A percentile compares a stretch with the other conserved stretches of the same genome.
phyloP scores from a whole-genome alignment of 2,888 invertebrate genomes.

The Amorpha juglandis region DNA sequence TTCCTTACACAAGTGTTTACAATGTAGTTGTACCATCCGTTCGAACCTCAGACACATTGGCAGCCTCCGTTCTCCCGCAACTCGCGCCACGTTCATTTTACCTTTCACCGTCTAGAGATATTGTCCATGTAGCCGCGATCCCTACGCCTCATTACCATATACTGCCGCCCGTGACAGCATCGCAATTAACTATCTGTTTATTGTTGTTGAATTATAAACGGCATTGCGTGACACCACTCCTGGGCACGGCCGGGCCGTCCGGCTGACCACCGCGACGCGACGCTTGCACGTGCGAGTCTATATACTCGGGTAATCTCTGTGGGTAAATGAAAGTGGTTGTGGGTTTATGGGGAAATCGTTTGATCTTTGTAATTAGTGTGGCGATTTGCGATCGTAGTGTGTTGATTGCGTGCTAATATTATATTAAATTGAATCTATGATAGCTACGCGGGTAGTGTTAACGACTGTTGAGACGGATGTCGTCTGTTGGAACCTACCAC shows the following conservation, averaged over 20 bases:
- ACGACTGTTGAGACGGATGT: too few relatives aligned
- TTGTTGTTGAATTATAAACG: constrained; percentile 83
- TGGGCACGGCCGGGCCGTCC: constrained; percentile 40
- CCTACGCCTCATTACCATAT: constrained; percentile 83
- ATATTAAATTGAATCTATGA: background rate
- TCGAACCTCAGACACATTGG: background rate
- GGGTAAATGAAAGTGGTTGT: constrained; percentile 10
- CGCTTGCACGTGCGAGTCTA: constrained; percentile 41
- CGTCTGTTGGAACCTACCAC: too few relatives aligned
- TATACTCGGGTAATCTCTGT: constrained; percentile 20
- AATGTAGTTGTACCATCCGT: too few relatives aligned
- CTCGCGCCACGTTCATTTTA: constrained; percentile 60
- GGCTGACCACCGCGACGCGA: constrained; percentile 30
- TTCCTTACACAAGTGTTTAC: too few relatives aligned
- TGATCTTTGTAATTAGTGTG: background rate
- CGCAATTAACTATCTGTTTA: constrained; percentile 84
- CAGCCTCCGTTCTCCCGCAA: background rate
- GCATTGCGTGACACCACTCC: constrained; percentile 68
- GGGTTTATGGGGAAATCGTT: background rate
- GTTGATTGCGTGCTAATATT: background rate
- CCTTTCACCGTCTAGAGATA: constrained; percentile 84
- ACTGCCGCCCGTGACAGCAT: constrained; percentile 82
- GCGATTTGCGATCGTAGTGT: background rate
- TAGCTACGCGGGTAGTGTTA: too few relatives aligned
- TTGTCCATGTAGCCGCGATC: constrained; percentile 81